Evolutionary conservation across 2,888 invertebrate genomes (phyloP).

Genomic region (Leptura quadrifasciata): DNA sequence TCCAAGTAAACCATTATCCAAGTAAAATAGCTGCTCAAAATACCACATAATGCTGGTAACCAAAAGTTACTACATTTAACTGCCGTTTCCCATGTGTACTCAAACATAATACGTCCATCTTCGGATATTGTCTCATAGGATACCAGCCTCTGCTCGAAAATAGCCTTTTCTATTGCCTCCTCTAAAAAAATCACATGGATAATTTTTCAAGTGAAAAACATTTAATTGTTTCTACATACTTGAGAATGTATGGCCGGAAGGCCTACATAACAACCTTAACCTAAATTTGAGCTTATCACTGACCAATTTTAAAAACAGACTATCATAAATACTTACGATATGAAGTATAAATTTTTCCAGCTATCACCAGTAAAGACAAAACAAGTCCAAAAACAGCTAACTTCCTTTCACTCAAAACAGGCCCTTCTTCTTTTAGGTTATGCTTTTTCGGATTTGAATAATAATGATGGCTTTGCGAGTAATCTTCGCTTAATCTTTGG

Average conservation of each 20-base stretch:
- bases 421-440: slow-evolving; percentile 52
- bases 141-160: slow-evolving; percentile 66
- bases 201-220: too few species aligned
- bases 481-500: slow-evolving; percentile 55
- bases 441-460: slow-evolving; percentile 48
- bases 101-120: slow-evolving; percentile 69
- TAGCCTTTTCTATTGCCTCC: slow-evolving; percentile 52
- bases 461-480: slow-evolving; percentile 45
- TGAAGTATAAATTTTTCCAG: slow-evolving; percentile 63
- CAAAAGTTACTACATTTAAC: slow-evolving; percentile 68
- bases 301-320: slow-evolving; percentile 10
- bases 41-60: slow-evolving; percentile 73
- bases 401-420: slow-evolving; percentile 66
- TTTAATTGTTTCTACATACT: too few species aligned
- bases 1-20: slow-evolving; percentile 79
- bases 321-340: slow-evolving; percentile 67
- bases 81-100: slow-evolving; percentile 67
- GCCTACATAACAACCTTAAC: slow-evolving; percentile 35
- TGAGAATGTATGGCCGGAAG: too few species aligned
- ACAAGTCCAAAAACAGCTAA: slow-evolving; percentile 67
- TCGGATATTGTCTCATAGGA: slow-evolving; percentile 66
- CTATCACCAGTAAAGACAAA: slow-evolving; percentile 66
- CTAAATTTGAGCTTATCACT: slow-evolving; percentile 7
- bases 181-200: slow-evolving; percentile 49
- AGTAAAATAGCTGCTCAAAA: slow-evolving; percentile 75